Percentiles rank a stretch among this genome's conserved stretches.
Conservation (phyloP, 2,113 vertebrate species). For the Lophura nycthemera region DNA sequence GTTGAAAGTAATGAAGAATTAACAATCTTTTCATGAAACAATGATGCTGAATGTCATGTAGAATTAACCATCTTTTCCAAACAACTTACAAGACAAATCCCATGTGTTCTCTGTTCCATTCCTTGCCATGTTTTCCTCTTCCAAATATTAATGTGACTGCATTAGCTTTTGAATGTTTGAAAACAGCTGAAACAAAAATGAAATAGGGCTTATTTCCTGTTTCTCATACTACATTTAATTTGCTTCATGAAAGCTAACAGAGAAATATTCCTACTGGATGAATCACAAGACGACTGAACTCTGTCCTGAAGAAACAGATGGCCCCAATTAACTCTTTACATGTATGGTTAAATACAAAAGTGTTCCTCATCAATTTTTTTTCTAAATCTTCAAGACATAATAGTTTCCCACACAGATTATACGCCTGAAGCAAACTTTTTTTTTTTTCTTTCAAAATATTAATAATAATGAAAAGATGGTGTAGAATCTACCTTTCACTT, state of each 20-base stretch:
- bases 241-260: not conserved
- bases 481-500: not conserved
- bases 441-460: not conserved
- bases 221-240: not conserved
- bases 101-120: not conserved
- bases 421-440: not conserved
- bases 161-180: not conserved
- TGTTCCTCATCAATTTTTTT: not conserved
- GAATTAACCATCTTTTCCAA: not conserved
- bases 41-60: not conserved
- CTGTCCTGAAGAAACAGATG: slow-evolving; percentile 28
- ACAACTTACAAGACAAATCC: not conserved
- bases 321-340: slow-evolving; percentile 13
- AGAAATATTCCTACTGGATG: not conserved
- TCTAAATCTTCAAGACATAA: not conserved
- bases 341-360: not conserved
- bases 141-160: not conserved
- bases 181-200: slow-evolving; percentile 16
- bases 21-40: slow-evolving; percentile 16
- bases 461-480: not conserved
- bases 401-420: not conserved
- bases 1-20: not conserved
- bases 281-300: not conserved
- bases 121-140: not conserved
- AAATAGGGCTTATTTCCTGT: not conserved